Evolutionary conservation across 2,888 invertebrate species (phyloP).

Genomic region (Chironomus tentans): DNA sequence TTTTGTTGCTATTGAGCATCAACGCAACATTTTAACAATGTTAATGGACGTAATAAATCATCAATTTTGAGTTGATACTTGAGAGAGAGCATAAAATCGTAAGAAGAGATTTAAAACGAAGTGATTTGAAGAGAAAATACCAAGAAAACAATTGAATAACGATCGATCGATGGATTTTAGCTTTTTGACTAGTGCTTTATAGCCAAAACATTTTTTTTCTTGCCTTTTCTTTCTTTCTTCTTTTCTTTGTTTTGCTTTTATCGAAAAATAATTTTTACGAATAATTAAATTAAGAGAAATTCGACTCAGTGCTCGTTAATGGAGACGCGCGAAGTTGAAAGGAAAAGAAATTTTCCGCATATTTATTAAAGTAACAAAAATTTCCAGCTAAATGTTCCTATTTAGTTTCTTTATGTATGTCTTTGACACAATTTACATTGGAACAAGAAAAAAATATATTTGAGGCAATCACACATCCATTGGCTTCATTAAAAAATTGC

Average conservation of each 20-base stretch:
- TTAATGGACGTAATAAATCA: slow-evolving; percentile 15
- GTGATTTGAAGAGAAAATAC: neutral
- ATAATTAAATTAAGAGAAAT: no score
- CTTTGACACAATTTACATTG: neutral
- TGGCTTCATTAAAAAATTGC: neutral
- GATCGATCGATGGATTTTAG: neutral
- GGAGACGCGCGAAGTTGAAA: no score
- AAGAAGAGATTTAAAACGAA: neutral
- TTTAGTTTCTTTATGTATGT: neutral
- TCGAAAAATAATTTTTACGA: no score
- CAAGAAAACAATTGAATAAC: neutral
- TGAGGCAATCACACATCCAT: neutral
- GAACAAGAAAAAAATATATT: neutral
- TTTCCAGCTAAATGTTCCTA: no score
- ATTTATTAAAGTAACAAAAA: no score
- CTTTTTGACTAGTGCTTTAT: no score
- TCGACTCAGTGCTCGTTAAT: no score
- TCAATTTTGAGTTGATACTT: neutral
- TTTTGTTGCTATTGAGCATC: neutral
- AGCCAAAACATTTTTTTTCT: no score
- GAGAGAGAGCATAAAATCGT: neutral
- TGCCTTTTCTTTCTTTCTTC: no score
- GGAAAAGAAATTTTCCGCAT: no score
- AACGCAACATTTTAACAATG: neutral
- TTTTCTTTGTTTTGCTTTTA: no score